Conservation (phyloP, 2,888 invertebrate genomes). For the Dexiosoma caninum region DNA sequence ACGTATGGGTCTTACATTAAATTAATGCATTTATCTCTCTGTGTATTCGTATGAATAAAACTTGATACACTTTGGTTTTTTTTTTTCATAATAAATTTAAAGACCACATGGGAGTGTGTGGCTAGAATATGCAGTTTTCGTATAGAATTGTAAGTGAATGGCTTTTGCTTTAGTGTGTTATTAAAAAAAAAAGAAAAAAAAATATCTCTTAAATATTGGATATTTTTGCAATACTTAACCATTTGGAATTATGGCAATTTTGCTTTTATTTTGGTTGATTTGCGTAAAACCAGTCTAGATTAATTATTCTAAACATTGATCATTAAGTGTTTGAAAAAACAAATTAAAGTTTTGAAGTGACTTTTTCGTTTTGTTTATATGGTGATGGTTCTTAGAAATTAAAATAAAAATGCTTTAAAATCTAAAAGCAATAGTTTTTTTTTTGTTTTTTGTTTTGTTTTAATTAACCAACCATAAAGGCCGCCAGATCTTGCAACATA, state of each 20-base stretch:
- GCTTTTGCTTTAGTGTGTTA: constrained; percentile 3
- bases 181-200: no score
- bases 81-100: not conserved
- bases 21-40: constrained; percentile 18
- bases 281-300: constrained; percentile 43
- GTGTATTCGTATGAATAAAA: constrained; percentile 13
- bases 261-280: constrained; percentile 31
- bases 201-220: constrained; percentile 37
- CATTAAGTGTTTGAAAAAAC: constrained; percentile 27
- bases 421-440: not conserved
- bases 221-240: constrained; percentile 44
- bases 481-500: no score
- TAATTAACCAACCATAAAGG: no score
- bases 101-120: constrained; percentile 41
- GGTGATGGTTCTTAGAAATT: not conserved
- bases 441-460: not conserved
- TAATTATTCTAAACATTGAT: constrained; percentile 30
- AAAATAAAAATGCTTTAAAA: not conserved
- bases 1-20: constrained; percentile 33
- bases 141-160: constrained; percentile 20
- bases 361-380: constrained; percentile 3
- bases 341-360: not conserved
- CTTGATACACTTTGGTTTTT: not conserved
- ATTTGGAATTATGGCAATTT: constrained; percentile 41
- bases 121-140: constrained; percentile 26